Conservation (phyloP, 2,797 vertebrate genomes). For the Thamnophis elegans region DNA sequence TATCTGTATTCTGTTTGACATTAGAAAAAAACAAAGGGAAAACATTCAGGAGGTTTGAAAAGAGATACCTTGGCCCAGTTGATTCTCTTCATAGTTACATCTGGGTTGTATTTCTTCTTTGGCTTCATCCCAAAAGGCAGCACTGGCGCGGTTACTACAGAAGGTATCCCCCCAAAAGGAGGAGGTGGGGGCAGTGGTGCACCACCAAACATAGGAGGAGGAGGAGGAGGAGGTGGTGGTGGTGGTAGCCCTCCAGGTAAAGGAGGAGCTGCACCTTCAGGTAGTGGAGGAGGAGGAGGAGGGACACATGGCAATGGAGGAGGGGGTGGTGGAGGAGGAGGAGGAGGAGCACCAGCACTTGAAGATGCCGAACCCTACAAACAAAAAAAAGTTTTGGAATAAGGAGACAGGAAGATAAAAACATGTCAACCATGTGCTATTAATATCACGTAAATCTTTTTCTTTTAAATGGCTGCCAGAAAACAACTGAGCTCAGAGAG, state of each 20-base stretch:
- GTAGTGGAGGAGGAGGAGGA: conserved; percentile 73
- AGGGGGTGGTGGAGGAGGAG: conserved; percentile 63
- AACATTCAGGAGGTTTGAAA: background rate
- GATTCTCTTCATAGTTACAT: conserved; percentile 89
- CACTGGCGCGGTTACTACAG: conserved; percentile 44
- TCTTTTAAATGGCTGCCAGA: background rate
- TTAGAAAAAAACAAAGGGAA: background rate
- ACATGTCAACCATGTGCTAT: background rate
- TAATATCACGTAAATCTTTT: background rate
- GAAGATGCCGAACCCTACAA: conserved; percentile 64
- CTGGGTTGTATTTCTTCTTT: conserved; percentile 89
- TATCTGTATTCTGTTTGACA: background rate
- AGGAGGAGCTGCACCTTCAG: conserved; percentile 69
- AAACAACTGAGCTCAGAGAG: too few relatives aligned
- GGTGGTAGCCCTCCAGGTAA: conserved; percentile 73
- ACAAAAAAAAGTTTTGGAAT: background rate
- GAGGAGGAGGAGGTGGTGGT: conserved; percentile 80
- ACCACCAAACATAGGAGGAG: conserved; percentile 71
- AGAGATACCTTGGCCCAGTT: conserved; percentile 93
- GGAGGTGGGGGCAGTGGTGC: conserved; percentile 54
- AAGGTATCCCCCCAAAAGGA: conserved; percentile 64
- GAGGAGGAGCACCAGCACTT: conserved; percentile 29
- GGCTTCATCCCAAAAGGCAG: conserved; percentile 89
- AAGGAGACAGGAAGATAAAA: background rate
- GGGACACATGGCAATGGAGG: conserved; percentile 69